A percentile compares a stretch with the other conserved stretches of the same genome.
Evolutionary conservation across 1,140 invertebrate species (phyloP).

Genomic region (Tyrophagus putrescentiae): DNA sequence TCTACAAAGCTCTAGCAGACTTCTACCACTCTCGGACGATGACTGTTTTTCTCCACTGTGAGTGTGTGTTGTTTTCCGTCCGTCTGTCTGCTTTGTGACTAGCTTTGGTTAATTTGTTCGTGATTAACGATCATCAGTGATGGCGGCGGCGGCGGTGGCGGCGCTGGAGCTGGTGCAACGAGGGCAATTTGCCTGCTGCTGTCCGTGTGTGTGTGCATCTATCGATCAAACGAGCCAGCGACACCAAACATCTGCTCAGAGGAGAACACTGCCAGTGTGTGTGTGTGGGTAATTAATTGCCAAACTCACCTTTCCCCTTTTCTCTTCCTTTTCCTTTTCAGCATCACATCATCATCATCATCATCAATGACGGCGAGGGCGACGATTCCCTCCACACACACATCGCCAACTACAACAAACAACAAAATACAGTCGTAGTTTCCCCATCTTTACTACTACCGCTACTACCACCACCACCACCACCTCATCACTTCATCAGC

Average conservation of each 20-base stretch:
- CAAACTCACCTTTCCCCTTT: neutral
- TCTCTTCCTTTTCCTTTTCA: neutral
- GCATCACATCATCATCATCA: neutral
- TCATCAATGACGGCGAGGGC: neutral
- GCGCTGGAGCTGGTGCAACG: too few species aligned
- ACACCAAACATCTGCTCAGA: conserved; percentile 9
- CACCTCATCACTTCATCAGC: too few species aligned
- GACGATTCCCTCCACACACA: neutral
- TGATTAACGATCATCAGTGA: conserved; percentile 11
- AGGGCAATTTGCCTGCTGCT: too few species aligned
- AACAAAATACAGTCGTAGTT: too few species aligned
- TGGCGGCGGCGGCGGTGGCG: neutral
- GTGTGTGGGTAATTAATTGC: neutral
- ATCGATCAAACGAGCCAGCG: neutral
- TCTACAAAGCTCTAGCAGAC: too few species aligned
- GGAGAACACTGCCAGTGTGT: neutral
- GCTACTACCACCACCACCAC: too few species aligned
- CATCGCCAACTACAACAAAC: too few species aligned
- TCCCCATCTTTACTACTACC: too few species aligned
- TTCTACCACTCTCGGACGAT: neutral
- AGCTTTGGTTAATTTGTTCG: conserved; percentile 6
- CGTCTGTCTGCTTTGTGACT: too few species aligned
- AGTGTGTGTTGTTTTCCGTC: too few species aligned
- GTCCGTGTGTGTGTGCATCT: too few species aligned
- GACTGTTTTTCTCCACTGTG: neutral